Evolutionary conservation across 2,797 vertebrate species (phyloP), one percentile per base, ranked within the genome.

Genomic region (Xiphorhynchus erythropygius): DNA sequence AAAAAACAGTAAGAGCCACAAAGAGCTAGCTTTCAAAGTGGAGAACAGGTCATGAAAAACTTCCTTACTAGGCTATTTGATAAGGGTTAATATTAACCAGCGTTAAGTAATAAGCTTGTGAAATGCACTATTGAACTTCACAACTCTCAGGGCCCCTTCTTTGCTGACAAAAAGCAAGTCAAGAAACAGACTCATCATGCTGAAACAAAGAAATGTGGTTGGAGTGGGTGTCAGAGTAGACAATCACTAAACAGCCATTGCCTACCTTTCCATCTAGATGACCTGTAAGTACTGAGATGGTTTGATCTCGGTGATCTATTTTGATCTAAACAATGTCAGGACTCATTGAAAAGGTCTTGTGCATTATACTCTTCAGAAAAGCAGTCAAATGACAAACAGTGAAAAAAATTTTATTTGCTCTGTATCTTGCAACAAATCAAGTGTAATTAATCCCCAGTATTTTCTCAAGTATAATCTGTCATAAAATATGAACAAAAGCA

Each of bases 331-430:
- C 47, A 65, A 78, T 18, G 3, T 50, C n/a, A 86, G 19, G 27
- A 65, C 24, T 81, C 67, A 49, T 28, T 73, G 35, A 17, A 12
- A 70, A 87, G 71, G 64, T 73, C 35, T 49, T 70, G 15, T 13
- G 8, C 41, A 39, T 25, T 78, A 44, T 1, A 64, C 11, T 60
- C 37, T 91, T 92, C 55, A 96, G 74, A 91, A 87, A 94, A 91
- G 59, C 75, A 96, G 63, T 77, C 95, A 91, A 82, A 56, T 84
- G 32, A 80, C 68, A 93, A 92, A 50, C 84, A 97, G 96, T 97
- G 94, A 94, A 97, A 97, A 98, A 97, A 76, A 25, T 90, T 98
- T 98, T 98, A 98, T 98, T 98, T 93, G 49, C 44, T 91, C 70
- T 86, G 70, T 94, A 22, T 96, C 69, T 96, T 96, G 94, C 59